Evolutionary conservation across 2,113 vertebrate genomes (phyloP), one percentile per base, ranked within the genome.

Genomic region (Oryzias javanicus): DNA sequence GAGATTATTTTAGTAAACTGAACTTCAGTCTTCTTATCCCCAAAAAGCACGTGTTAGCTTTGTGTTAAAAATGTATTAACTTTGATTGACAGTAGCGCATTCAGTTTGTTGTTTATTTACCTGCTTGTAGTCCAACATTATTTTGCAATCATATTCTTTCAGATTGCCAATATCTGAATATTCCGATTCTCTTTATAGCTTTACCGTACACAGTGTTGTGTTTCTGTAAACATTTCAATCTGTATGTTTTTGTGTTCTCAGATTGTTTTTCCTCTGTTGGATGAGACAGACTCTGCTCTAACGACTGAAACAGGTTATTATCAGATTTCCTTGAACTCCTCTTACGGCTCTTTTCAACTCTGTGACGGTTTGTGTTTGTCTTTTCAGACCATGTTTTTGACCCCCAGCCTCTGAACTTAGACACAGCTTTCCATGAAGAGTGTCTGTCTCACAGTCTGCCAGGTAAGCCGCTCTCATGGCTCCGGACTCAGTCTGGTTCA

Each of bases 191-290:
- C 8, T 3, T 35, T 35, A 3, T 8, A 35, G 29, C 8, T 8
- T 8, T 35, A 35, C 8, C 1, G 8, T 35, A 3, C 8, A 35
- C 25, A 27, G 25, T 27, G 25, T 5, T 27, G 25, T 27, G 25
- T 27, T 27, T 27, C 5, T 27, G 25, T 22, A 27, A 27, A 25
- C 5, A 3, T 25, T 25, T 4, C 4, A 4, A 27, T 27, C 25
- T 27, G 25, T 6, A 42, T 60, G 18, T 62, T 55, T 67, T 68
- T 60, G 20, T 65, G 6, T 0, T 50, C 46, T 18, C 25, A 91
- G 89, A 75, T 88, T 35, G 19, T 50, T 58, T 88, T 84, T 50
- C 68, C 76, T 24, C 55, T 56, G 19, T 18, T 74, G 72, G 79
- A 89, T 24, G 87, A 89, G 27, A 46, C 52, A 18, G 72, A 84